phyloP scores from a whole-genome alignment of 2,113 vertebrate species.

The Albula goreensis region DNA sequence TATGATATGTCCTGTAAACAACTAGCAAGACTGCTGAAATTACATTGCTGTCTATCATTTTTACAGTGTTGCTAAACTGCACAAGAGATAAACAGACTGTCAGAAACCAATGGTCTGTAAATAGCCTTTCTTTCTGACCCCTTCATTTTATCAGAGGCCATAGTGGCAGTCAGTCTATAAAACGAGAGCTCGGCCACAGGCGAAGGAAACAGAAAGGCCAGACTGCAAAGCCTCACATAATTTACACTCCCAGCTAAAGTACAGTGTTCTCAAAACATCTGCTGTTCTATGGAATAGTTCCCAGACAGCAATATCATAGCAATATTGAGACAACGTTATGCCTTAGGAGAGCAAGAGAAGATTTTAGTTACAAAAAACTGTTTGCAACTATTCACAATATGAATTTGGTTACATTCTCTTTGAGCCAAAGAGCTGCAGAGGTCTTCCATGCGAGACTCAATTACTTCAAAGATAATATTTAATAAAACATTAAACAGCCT shows the following conservation, averaged over 20 bases:
- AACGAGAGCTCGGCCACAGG: not conserved
- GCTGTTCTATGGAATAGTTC: not conserved
- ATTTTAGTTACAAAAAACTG: not conserved
- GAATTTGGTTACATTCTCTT: not conserved
- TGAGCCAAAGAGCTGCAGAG: not conserved
- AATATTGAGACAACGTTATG: not conserved
- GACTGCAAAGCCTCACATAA: not conserved
- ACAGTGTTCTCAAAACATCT: not conserved
- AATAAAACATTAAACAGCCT: not conserved
- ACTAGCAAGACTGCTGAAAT: too few species aligned
- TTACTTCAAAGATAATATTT: not conserved
- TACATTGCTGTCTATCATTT: not conserved
- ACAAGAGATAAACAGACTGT: not conserved
- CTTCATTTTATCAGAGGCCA: not conserved
- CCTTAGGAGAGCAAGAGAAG: not conserved
- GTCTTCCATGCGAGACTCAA: not conserved
- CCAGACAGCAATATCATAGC: not conserved
- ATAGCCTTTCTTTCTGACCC: not conserved
- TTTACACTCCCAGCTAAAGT: not conserved
- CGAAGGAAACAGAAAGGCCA: not conserved
- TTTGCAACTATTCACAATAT: not conserved
- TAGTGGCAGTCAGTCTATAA: not conserved
- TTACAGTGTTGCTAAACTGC: not conserved
- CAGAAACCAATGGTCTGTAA: not conserved
- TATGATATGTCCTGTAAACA: not conserved